Percentiles rank a stretch among this genome's conserved stretches.
Conservation (phyloP, 1,140 invertebrate species). For the Portunus trituberculatus region DNA sequence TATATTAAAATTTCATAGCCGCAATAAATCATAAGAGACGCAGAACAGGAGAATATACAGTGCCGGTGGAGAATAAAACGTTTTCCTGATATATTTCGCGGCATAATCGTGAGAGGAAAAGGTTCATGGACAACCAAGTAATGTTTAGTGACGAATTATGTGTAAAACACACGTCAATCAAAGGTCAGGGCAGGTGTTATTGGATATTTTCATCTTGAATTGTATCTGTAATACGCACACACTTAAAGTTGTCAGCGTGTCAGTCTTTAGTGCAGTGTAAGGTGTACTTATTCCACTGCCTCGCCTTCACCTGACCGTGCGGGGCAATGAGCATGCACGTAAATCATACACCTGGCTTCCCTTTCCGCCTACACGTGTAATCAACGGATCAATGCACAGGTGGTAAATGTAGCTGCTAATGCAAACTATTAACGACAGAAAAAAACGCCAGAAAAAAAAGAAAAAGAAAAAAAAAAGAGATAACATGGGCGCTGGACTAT, state of each 20-base stretch:
- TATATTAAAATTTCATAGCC: slow-evolving; percentile 45
- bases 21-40: slow-evolving; percentile 57
- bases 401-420: neutral
- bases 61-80: neutral
- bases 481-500: neutral
- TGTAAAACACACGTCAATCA: neutral
- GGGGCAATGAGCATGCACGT: neutral
- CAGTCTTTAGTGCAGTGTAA: neutral
- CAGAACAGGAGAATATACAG: neutral
- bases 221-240: neutral
- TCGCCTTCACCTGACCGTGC: neutral
- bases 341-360: neutral
- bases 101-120: neutral
- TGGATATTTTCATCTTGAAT: neutral
- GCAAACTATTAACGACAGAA: neutral
- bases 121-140: neutral
- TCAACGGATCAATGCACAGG: neutral
- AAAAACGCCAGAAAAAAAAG: too few relatives aligned
- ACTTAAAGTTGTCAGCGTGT: neutral
- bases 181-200: neutral
- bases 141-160: neutral
- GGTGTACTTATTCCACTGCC: neutral
- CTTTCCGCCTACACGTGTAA: neutral
- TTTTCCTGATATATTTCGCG: neutral
- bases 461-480: too few relatives aligned